Percentiles rank a stretch among this genome's conserved stretches.
phyloP scores from a whole-genome alignment of 64 coral and sea anemone genomes.

The Actinia equina region DNA sequence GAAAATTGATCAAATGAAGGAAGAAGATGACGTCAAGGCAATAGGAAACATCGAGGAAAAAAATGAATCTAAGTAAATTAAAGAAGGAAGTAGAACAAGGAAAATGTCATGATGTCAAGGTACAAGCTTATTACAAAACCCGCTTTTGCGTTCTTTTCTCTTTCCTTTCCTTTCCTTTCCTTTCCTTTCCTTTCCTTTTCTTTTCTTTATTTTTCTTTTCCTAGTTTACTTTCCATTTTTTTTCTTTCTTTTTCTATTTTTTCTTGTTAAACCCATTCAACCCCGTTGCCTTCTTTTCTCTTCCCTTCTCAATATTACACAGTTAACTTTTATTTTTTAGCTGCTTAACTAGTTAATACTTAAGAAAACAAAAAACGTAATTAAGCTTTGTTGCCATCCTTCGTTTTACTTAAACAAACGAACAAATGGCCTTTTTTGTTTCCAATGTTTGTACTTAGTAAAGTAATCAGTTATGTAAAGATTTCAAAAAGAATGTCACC shows the following conservation, averaged over 20 bases:
- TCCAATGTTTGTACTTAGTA: background rate
- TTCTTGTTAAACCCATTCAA: too few species aligned
- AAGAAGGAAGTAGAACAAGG: background rate
- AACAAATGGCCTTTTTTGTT: background rate
- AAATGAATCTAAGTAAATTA: background rate
- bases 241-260: too few species aligned
- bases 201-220: too few species aligned
- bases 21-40: background rate
- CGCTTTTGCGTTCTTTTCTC: background rate
- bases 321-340: too few species aligned
- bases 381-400: background rate
- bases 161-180: background rate
- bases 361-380: background rate
- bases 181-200: background rate
- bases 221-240: too few species aligned
- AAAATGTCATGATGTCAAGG: background rate
- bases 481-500: background rate
- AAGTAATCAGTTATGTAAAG: background rate
- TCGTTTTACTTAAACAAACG: background rate
- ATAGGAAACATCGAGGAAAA: background rate
- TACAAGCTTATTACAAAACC: background rate
- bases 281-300: too few species aligned
- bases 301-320: too few species aligned
- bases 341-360: background rate
- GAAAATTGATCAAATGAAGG: background rate